Evolutionary conservation across 1,140 invertebrate species (phyloP).

Genomic region (Chrysopa pallens): DNA sequence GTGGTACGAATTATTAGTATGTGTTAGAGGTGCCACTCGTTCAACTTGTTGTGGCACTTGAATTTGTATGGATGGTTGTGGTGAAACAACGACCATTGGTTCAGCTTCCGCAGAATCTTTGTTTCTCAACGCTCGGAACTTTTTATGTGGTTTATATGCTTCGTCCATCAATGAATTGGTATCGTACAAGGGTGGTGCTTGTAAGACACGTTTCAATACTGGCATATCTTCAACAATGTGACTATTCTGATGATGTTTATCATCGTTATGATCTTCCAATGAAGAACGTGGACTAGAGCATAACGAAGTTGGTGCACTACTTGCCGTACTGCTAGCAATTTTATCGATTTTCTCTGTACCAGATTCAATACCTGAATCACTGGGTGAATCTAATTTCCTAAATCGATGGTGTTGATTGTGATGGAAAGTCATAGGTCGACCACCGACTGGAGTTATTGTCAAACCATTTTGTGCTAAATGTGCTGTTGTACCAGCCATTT

Average conservation of each 20-base stretch:
- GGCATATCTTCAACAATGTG: slow-evolving; percentile 77
- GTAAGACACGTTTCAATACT: slow-evolving; percentile 74
- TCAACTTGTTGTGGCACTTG: slow-evolving; percentile 1
- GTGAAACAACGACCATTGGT: slow-evolving; percentile 24
- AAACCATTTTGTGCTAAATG: slow-evolving; percentile 45
- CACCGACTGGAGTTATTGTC: slow-evolving; percentile 41
- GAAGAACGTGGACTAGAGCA: slow-evolving; percentile 75
- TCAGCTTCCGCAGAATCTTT: slow-evolving; percentile 64
- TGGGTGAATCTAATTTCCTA: slow-evolving; percentile 72
- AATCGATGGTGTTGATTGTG: slow-evolving; percentile 37
- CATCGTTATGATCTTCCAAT: slow-evolving; percentile 55
- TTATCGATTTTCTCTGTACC: slow-evolving; percentile 74
- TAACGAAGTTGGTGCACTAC: slow-evolving; percentile 52
- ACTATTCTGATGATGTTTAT: slow-evolving; percentile 22
- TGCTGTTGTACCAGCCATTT: slow-evolving; percentile 42
- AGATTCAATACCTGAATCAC: slow-evolving; percentile 81
- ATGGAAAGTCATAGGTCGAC: slow-evolving; percentile 24
- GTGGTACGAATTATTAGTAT: slow-evolving; percentile 4
- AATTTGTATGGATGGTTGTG: slow-evolving; percentile 11
- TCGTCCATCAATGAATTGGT: slow-evolving; percentile 84
- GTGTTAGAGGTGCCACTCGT: background rate
- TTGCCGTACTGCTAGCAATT: slow-evolving; percentile 39
- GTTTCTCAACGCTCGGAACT: slow-evolving; percentile 66
- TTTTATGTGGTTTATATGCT: slow-evolving; percentile 88
- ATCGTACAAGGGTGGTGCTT: slow-evolving; percentile 77